A percentile compares a stretch with the other conserved stretches of the same genome.
Conservation (phyloP, 2,113 vertebrate genomes). For the Prolemur simus region DNA sequence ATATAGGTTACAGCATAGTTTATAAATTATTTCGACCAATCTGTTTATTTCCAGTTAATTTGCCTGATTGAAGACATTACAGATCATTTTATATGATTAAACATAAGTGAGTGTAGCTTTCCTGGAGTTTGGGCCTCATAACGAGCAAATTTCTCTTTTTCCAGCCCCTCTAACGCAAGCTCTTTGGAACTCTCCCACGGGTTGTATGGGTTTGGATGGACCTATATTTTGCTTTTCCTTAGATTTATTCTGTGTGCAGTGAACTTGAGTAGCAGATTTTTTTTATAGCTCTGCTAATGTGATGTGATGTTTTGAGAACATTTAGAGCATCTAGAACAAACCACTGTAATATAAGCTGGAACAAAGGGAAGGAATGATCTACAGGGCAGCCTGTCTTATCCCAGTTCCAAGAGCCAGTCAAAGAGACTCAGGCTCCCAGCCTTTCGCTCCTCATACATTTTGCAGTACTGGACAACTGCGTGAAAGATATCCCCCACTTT, state of each 20-base stretch:
- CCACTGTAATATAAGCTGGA: constrained; percentile 73
- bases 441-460: constrained; percentile 85
- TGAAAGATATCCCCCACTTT: constrained; percentile 94
- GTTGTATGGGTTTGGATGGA: constrained; percentile 23
- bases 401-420: constrained; percentile 94
- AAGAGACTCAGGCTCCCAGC: constrained; percentile 88
- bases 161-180: constrained; percentile 18
- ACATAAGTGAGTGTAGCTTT: constrained; percentile 11
- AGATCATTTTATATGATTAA: constrained; percentile 13
- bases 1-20: neutral
- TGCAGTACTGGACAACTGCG: constrained; percentile 93
- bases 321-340: constrained; percentile 70
- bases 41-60: constrained; percentile 50
- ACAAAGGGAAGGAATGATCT: constrained; percentile 12
- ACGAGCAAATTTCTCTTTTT: neutral
- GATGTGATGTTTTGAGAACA: constrained; percentile 64
- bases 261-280: constrained; percentile 38
- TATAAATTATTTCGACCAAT: constrained; percentile 31
- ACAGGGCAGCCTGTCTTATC: constrained; percentile 76
- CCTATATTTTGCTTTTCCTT: neutral
- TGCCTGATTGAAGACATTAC: constrained; percentile 50
- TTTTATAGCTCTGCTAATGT: constrained; percentile 66
- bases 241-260: neutral
- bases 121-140: neutral
- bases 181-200: neutral